Percentiles rank a stretch among this genome's conserved stretches.
Evolutionary conservation across 2,113 vertebrate genomes (phyloP).

Genomic region (Smithornis capensis): DNA sequence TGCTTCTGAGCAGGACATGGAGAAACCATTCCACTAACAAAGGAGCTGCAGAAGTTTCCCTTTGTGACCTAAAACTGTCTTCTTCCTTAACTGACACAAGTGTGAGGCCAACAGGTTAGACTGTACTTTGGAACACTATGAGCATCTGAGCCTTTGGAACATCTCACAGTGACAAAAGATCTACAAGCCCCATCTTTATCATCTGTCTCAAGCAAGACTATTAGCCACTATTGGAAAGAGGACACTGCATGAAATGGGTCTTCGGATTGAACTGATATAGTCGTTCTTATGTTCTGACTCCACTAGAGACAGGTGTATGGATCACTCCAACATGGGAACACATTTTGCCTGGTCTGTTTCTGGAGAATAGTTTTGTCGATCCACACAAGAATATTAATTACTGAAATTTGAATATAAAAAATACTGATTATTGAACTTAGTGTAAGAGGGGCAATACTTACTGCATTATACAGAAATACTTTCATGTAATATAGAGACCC

Average conservation of each 20-base stretch:
- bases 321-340: neutral
- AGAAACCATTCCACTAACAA: neutral
- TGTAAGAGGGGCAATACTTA: neutral
- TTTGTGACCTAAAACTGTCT: neutral
- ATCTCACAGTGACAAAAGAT: neutral
- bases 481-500: neutral
- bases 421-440: neutral
- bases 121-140: neutral
- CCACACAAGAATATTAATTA: neutral
- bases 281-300: neutral
- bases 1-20: neutral
- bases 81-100: neutral
- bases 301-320: neutral
- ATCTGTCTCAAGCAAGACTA: neutral
- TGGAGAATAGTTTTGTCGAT: neutral
- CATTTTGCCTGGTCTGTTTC: neutral
- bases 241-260: neutral
- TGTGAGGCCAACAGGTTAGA: accelerated
- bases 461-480: neutral
- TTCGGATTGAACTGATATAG: neutral
- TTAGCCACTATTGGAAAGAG: neutral
- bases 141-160: neutral
- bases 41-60: neutral
- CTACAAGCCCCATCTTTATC: neutral
- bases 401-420: neutral